Evolutionary conservation across 2,888 invertebrate species (phyloP), one percentile per base, ranked within the genome.

Genomic region (Autographa pulchrina): DNA sequence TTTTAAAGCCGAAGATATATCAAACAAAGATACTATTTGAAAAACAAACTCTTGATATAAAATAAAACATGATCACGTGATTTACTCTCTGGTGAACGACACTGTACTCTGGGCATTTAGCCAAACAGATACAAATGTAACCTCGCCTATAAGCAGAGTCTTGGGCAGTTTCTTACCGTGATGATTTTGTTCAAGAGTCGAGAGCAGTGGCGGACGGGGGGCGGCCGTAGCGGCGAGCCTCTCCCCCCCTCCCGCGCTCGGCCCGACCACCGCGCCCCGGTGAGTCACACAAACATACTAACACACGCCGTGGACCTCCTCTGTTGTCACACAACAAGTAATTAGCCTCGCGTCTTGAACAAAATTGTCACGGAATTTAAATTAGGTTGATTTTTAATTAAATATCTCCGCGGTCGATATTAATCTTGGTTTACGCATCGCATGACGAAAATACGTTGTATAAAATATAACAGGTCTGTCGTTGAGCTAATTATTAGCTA

Each of bases 121-220:
- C 25, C 14, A 58, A 59, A 63, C 68, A 56, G 38, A 38, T 11
- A 38, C 11, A 38, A 38, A 11, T 65, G 38, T 13, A 25, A 41
- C 66, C 52, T 58, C 61, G 58, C 75, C 74, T 14, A 13, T 76
- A 78, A 59, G 70, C 66, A 70, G 64, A 68, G 48, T 43, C 32
- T 32, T 78, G 75, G 68, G 65, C 78, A 76, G 77, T 81, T 85
- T 88, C 87, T 90, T 83, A 90, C 86, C 88, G 86, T 92, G 91
- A 89, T 93, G 90, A 91, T 95, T 95, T 95, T 95, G 95, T 95
- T 95, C 91, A 95, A 95, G 95, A 95, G 90, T 91, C 94, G 92
- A 89, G 94, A 89, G 92, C 92, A 86, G 91, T 89, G 90, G 87
- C 90, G 83, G 92, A 90, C 79, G 90, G 85, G 86, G 90, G 90